A percentile compares a stretch with the other conserved stretches of the same genome.
These are phyloP conservation scores for Orius laevigatus DNA, from an alignment of 1,140 invertebrate species.

Conservation along the genomic window DNA sequence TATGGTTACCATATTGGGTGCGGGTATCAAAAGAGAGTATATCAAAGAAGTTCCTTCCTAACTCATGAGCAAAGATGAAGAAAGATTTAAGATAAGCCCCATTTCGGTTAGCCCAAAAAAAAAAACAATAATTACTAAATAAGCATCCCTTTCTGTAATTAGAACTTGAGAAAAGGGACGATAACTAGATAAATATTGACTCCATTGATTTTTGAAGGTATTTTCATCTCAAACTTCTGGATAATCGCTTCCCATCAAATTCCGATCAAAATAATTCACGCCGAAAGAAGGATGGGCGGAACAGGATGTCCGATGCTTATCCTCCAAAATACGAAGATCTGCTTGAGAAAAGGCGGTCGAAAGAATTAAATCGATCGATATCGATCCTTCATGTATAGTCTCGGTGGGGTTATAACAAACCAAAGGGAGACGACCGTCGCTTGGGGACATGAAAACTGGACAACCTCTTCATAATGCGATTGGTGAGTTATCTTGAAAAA, in stretches of 20 bases:
- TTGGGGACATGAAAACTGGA: conserved; percentile 78
- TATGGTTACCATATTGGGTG: too few relatives aligned
- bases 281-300: conserved; percentile 92
- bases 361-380: conserved; percentile 38
- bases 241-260: conserved; percentile 79
- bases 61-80: too few relatives aligned
- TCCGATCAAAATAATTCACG: conserved; percentile 63
- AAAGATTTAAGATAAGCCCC: too few relatives aligned
- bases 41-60: too few relatives aligned
- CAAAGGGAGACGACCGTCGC: conserved; percentile 85
- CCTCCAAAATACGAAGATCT: conserved; percentile 65
- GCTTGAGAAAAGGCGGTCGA: conserved; percentile 47
- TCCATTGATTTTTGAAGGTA: conserved; percentile 16
- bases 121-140: too few relatives aligned
- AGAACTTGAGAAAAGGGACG: too few relatives aligned
- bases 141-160: too few relatives aligned
- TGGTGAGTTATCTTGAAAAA: conserved; percentile 28
- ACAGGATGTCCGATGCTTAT: too few relatives aligned
- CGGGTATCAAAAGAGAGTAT: too few relatives aligned
- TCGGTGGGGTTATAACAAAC: conserved; percentile 78
- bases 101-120: too few relatives aligned
- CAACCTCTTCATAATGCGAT: conserved; percentile 69
- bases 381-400: conserved; percentile 28
- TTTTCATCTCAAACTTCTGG: conserved; percentile 22
- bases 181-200: not conserved